Percentiles rank a stretch among this genome's conserved stretches.
Evolutionary conservation across 2,888 invertebrate genomes (phyloP).

Genomic region (Ormyrus nitidulus): DNA sequence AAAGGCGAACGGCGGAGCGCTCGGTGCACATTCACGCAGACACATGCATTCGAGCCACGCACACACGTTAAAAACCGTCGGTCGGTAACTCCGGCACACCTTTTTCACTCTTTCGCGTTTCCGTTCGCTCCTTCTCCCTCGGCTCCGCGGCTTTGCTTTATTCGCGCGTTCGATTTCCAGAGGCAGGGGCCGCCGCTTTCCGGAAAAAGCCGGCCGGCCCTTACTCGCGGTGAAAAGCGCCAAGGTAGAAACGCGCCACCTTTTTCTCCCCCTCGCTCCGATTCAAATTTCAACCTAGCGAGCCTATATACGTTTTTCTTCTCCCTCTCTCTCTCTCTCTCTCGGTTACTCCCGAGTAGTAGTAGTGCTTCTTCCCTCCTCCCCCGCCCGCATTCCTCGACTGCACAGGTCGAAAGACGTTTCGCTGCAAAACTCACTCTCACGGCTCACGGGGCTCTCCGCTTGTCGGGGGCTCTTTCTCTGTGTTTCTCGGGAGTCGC

Average conservation of each 20-base stretch:
- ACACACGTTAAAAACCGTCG: constrained; percentile 48
- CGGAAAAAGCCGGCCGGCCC: too few species aligned
- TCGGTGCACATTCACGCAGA: constrained; percentile 48
- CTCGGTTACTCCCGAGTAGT: not conserved
- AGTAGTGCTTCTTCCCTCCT: not conserved
- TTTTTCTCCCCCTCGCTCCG: constrained; percentile 12
- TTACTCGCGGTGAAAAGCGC: too few species aligned
- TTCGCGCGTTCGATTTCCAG: constrained; percentile 6
- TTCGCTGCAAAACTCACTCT: too few species aligned
- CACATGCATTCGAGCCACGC: not conserved
- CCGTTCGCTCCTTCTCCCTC: constrained; percentile 20
- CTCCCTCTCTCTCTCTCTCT: constrained; percentile 5
- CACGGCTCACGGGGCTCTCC: too few species aligned
- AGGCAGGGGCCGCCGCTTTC: too few species aligned
- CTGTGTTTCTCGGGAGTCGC: too few species aligned
- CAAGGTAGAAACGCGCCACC: too few species aligned
- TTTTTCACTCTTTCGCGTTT: constrained; percentile 32
- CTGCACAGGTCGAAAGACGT: not conserved
- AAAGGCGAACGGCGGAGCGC: constrained; percentile 29
- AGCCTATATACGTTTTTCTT: not conserved
- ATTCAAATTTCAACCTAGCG: not conserved
- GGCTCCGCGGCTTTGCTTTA: constrained; percentile 37
- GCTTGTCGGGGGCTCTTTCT: too few species aligned
- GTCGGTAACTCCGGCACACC: constrained; percentile 63
- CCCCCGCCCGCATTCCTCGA: constrained; percentile 42